A percentile compares a stretch with the other conserved stretches of the same genome.
Conservation (phyloP, 2,113 vertebrate genomes). For the Romanogobio albipinnatus region DNA sequence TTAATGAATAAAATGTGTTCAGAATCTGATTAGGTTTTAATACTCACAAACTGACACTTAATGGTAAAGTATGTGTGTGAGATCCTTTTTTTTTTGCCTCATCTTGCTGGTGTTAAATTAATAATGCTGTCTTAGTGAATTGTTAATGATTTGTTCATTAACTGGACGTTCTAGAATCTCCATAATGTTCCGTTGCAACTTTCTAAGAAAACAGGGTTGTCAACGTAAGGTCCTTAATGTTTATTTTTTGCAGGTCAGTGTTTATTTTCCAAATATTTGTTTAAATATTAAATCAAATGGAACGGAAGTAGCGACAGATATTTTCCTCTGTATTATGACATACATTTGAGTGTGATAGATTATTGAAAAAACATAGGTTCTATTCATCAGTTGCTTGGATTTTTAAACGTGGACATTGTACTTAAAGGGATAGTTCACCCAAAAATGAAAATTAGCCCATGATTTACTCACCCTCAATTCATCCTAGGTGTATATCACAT, state of each 20-base stretch:
- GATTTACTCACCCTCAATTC: no score
- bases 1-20: constrained; percentile 33
- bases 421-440: no score
- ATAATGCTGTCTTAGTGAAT: neutral
- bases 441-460: no score
- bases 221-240: neutral
- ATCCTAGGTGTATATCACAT: no score
- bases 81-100: neutral
- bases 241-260: neutral
- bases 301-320: neutral
- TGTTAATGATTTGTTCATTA: neutral
- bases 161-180: neutral
- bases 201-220: neutral
- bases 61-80: neutral
- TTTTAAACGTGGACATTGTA: neutral
- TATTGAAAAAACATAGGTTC: neutral
- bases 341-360: neutral
- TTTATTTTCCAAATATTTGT: neutral
- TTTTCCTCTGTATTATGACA: neutral
- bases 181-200: neutral
- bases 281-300: neutral
- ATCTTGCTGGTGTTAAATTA: neutral
- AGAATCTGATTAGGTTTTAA: neutral
- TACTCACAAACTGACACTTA: neutral
- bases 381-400: neutral